Evolutionary conservation across 2,113 vertebrate species (phyloP).

Genomic region (Eonycteris spelaea): DNA sequence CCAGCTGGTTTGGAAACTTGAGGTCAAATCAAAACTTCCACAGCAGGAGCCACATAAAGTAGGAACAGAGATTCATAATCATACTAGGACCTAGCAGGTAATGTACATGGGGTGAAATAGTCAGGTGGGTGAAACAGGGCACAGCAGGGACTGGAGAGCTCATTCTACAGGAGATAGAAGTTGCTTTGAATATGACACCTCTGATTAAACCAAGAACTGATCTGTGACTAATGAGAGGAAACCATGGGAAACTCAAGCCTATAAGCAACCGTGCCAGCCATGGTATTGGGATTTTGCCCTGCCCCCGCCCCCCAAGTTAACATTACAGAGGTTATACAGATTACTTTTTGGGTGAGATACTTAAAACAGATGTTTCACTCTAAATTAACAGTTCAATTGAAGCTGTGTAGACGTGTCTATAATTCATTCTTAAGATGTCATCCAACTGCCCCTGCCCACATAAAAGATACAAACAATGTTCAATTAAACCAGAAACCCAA

Average conservation of each 20-base stretch:
- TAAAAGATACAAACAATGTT: background rate
- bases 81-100: too few relatives aligned
- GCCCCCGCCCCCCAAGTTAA: background rate
- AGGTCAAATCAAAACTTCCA: background rate
- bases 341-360: background rate
- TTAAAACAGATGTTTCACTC: background rate
- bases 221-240: background rate
- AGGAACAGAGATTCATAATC: accelerated
- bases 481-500: background rate
- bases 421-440: background rate
- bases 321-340: background rate
- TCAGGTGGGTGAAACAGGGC: background rate
- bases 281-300: background rate
- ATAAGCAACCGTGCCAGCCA: background rate
- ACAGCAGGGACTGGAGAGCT: background rate
- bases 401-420: background rate
- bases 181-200: background rate
- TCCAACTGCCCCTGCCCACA: background rate
- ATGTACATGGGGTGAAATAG: background rate
- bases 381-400: background rate
- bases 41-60: background rate
- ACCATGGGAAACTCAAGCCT: background rate
- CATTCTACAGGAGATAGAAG: background rate
- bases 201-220: background rate
- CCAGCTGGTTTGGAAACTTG: background rate